Conservation (phyloP, 2,888 invertebrate genomes). For the Ceraclea dissimilis region DNA sequence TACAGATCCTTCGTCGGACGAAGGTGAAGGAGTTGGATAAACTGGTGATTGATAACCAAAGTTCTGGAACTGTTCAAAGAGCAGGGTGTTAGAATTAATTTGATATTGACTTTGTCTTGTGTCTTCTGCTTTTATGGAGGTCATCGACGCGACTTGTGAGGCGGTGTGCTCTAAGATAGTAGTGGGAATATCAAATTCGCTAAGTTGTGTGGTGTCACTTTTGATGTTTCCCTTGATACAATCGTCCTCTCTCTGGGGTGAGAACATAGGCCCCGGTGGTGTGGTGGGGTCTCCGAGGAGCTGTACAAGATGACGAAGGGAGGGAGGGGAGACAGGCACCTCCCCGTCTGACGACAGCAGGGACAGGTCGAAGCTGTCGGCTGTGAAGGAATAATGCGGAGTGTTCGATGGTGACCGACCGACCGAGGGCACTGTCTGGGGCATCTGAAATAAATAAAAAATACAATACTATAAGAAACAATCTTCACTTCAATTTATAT, state of each 20-base stretch:
- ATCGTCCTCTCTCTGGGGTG: constrained; percentile 20
- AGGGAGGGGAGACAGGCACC: constrained; percentile 49
- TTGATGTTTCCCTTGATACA: constrained; percentile 27
- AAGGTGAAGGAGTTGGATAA: constrained; percentile 45
- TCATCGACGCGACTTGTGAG: constrained; percentile 31
- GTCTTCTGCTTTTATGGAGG: constrained; percentile 32
- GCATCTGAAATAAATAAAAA: constrained; percentile 54
- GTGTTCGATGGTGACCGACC: constrained; percentile 69
- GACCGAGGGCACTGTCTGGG: constrained; percentile 73
- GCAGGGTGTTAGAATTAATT: constrained; percentile 33
- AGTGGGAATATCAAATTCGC: constrained; percentile 44
- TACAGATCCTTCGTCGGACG: constrained; percentile 49
- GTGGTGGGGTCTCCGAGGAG: constrained; percentile 44
- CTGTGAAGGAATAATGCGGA: constrained; percentile 45
- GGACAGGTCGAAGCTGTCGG: constrained; percentile 64
- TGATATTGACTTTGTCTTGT: constrained; percentile 31
- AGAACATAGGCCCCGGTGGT: constrained; percentile 36
- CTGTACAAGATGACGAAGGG: constrained; percentile 42
- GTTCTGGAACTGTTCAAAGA: constrained; percentile 45
- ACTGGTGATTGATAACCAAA: constrained; percentile 39
- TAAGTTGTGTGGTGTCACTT: constrained; percentile 28
- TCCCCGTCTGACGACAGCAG: constrained; percentile 60
- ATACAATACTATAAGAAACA: no score
- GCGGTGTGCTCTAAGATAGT: constrained; percentile 35
- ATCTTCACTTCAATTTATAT: background rate